Evolutionary conservation across 2,797 vertebrate species (phyloP).

Genomic region (Schizopygopsis malacanthus): DNA sequence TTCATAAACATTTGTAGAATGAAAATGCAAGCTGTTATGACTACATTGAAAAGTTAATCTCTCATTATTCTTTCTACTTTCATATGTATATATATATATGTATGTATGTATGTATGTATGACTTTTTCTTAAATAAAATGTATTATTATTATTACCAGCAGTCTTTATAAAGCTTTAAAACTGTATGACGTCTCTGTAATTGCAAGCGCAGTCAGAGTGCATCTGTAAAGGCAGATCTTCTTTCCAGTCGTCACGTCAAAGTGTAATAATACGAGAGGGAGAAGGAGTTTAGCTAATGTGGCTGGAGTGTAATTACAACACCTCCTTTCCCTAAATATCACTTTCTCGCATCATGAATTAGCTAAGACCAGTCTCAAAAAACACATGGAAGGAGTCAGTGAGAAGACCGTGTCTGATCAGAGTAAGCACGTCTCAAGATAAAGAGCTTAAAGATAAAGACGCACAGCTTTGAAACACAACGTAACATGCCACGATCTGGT

Average conservation of each 20-base stretch:
- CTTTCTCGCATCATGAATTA: conserved; percentile 60
- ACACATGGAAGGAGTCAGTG: conserved; percentile 24
- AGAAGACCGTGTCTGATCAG: conserved; percentile 6
- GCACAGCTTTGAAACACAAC: not conserved
- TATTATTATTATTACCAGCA: too few species aligned
- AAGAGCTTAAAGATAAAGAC: conserved; percentile 19
- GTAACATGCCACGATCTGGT: not conserved
- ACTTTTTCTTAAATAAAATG: too few species aligned
- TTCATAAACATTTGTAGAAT: too few species aligned
- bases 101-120: too few species aligned
- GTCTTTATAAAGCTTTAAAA: too few species aligned
- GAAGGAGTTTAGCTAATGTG: conserved; percentile 50
- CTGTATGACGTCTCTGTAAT: too few species aligned
- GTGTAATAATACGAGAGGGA: conserved; percentile 44
- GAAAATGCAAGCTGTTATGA: too few species aligned
- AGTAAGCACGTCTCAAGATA: conserved; percentile 25
- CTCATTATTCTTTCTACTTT: too few species aligned
- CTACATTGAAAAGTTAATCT: too few species aligned
- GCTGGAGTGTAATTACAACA: conserved; percentile 63
- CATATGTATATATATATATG: too few species aligned
- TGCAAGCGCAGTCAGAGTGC: not conserved
- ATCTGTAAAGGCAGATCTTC: conserved; percentile 13
- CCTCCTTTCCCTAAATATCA: conserved; percentile 57
- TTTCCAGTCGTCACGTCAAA: conserved; percentile 46
- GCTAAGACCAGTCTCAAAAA: conserved; percentile 30